Percentiles rank a stretch among this genome's conserved stretches.
Evolutionary conservation across 2,888 invertebrate genomes (phyloP).

Genomic region (Eupithecia exiguata): DNA sequence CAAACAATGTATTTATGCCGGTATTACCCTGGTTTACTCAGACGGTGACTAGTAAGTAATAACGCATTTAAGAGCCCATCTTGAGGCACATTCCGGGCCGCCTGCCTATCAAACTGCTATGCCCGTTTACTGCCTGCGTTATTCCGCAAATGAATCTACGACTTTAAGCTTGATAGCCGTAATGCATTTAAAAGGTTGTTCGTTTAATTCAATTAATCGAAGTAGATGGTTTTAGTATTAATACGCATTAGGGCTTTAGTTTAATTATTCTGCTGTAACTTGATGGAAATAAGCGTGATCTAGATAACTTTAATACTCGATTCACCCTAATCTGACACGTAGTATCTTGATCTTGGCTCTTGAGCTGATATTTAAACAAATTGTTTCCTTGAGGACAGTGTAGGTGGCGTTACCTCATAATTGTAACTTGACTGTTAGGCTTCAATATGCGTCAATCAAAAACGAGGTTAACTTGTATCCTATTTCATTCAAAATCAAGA

Average conservation of each 20-base stretch:
- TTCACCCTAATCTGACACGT: neutral
- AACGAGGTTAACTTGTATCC: too few relatives aligned
- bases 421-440: too few relatives aligned
- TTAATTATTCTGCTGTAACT: too few relatives aligned
- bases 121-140: conserved; percentile 66
- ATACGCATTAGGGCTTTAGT: too few relatives aligned
- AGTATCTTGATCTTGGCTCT: neutral
- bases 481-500: too few relatives aligned
- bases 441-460: too few relatives aligned
- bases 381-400: neutral
- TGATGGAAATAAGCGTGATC: neutral
- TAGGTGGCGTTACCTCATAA: too few relatives aligned
- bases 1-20: conserved; percentile 15
- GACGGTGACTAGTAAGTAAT: conserved; percentile 57
- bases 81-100: conserved; percentile 52
- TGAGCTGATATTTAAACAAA: neutral
- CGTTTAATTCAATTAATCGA: conserved; percentile 16
- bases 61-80: conserved; percentile 65
- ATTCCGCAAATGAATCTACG: conserved; percentile 52
- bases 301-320: neutral
- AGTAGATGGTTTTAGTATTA: neutral
- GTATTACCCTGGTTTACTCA: conserved; percentile 17
- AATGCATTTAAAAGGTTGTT: conserved; percentile 21
- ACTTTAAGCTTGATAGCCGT: conserved; percentile 16
- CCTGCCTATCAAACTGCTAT: conserved; percentile 69